These are phyloP conservation scores for Perizoma flavofasciatum DNA, from an alignment of 2,888 invertebrate genomes.

Conservation along the genomic window DNA sequence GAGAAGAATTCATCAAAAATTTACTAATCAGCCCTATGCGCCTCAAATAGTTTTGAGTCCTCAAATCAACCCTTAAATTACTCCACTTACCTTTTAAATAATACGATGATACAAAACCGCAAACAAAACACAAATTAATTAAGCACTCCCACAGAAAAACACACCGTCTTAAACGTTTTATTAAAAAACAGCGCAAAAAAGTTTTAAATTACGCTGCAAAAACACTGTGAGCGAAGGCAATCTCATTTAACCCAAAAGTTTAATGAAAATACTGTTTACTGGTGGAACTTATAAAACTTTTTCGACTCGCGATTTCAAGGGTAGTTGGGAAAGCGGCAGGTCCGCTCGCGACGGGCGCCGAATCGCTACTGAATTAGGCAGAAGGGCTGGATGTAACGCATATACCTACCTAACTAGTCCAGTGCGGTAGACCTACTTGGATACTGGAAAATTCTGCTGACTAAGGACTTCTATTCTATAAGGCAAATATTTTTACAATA, in stretches of 20 bases:
- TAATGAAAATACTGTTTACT: background rate
- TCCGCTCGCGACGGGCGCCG: constrained; percentile 14
- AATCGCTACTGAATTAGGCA: constrained; percentile 19
- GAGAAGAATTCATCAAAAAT: too few species aligned
- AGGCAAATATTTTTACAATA: too few species aligned
- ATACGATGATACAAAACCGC: background rate
- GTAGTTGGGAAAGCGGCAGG: constrained; percentile 5
- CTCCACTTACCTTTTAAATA: constrained; percentile 5
- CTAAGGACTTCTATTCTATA: too few species aligned
- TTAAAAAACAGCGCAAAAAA: too few species aligned
- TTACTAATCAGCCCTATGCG: too few species aligned
- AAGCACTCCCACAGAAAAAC: constrained; percentile 6
- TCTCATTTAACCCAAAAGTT: background rate
- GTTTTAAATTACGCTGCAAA: too few species aligned
- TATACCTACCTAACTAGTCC: background rate
- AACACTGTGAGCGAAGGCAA: too few species aligned
- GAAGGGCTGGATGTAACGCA: constrained; percentile 16
- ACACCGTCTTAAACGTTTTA: too few species aligned
- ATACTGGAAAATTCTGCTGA: background rate
- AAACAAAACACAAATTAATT: background rate
- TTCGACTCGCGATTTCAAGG: constrained; percentile 1
- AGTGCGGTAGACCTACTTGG: background rate
- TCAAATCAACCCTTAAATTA: too few species aligned
- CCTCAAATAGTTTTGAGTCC: too few species aligned
- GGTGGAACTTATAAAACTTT: constrained; percentile 1